phyloP scores from a whole-genome alignment of 2,113 vertebrate species.

The Azemiops feae region DNA sequence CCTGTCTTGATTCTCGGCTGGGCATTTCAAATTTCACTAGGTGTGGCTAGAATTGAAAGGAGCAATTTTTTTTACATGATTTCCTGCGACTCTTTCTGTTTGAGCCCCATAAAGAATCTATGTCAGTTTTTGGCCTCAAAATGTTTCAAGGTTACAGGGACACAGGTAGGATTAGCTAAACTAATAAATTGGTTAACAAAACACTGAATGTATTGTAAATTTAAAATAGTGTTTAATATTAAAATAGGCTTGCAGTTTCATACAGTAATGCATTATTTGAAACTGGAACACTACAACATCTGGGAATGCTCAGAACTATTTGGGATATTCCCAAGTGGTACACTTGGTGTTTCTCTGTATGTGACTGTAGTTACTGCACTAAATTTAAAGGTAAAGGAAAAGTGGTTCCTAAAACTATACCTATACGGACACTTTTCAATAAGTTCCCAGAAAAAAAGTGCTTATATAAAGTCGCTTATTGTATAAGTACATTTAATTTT shows the following conservation, averaged over 20 bases:
- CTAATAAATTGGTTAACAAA: not conserved
- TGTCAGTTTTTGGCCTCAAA: too few species aligned
- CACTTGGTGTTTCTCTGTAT: not conserved
- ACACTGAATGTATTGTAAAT: not conserved
- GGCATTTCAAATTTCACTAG: too few species aligned
- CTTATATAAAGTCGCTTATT: not conserved
- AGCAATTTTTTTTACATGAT: too few species aligned
- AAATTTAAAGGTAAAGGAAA: not conserved
- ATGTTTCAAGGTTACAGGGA: too few species aligned
- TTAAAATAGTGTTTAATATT: not conserved
- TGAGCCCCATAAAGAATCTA: too few species aligned
- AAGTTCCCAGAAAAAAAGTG: not conserved
- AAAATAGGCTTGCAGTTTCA: not conserved
- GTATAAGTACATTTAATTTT: not conserved
- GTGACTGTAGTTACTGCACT: not conserved
- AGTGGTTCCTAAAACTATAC: not conserved
- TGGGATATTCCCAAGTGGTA: not conserved
- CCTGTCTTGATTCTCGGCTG: too few species aligned
- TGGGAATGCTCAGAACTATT: not conserved
- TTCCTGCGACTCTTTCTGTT: too few species aligned
- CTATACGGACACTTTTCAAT: not conserved
- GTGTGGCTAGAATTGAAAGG: too few species aligned
- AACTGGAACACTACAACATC: not conserved
- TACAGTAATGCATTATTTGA: not conserved
- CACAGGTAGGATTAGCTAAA: not conserved